Conservation (phyloP, 2,888 invertebrate species). For the Elysia crispata region DNA sequence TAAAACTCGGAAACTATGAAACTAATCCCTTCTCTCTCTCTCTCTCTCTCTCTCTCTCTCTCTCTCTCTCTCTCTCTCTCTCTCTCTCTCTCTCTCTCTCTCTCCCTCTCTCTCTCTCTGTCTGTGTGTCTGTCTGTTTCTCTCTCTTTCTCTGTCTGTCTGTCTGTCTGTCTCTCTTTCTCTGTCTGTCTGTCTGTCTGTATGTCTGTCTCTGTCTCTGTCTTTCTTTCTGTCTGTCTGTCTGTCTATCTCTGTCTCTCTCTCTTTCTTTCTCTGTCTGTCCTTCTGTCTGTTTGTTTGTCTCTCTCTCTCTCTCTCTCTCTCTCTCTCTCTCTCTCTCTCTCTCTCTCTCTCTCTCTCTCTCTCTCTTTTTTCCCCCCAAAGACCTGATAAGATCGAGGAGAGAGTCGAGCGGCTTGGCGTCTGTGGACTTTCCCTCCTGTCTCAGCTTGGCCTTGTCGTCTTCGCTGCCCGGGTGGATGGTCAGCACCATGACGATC, state of each 20-base stretch:
- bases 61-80: constrained; percentile 27
- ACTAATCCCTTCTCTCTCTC: not conserved
- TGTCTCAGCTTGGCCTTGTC: constrained; percentile 49
- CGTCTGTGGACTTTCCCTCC: constrained; percentile 54
- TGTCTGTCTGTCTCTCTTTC: not conserved
- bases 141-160: constrained; percentile 21
- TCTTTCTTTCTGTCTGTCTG: constrained; percentile 20
- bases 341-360: not conserved
- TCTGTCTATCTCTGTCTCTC: constrained; percentile 36
- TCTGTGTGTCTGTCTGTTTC: constrained; percentile 44
- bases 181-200: not conserved
- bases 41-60: constrained; percentile 32
- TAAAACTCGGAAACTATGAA: too few species aligned
- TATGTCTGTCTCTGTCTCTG: not conserved
- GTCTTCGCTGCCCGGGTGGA: constrained; percentile 84
- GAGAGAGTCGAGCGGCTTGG: constrained; percentile 61
- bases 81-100: constrained; percentile 3
- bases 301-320: constrained; percentile 43
- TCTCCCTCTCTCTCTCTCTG: constrained; percentile 15
- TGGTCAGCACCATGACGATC: constrained; percentile 91
- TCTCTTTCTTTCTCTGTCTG: not conserved
- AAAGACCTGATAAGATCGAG: constrained; percentile 66
- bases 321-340: constrained; percentile 31
- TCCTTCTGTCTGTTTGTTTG: constrained; percentile 11
- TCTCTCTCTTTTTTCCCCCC: not conserved